Conservation (phyloP, 37 sponge, comb jelly and placozoan species). For the Amphimedon queenslandica region DNA sequence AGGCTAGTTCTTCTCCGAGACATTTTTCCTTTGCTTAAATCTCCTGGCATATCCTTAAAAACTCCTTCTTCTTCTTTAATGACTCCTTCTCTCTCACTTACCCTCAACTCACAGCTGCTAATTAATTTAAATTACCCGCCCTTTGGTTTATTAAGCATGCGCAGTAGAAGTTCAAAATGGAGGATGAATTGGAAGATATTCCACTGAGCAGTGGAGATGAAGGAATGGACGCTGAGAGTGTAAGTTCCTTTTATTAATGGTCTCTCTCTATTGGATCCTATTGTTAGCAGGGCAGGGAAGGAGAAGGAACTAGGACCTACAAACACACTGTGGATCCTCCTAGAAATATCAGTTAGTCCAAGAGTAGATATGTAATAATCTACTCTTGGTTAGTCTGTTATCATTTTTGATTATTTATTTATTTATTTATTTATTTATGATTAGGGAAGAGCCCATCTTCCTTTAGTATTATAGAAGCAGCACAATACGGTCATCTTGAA, state of each 20-base stretch:
- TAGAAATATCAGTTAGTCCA: neutral
- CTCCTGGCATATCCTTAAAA: too few species aligned
- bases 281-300: neutral
- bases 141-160: too few species aligned
- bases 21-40: too few species aligned
- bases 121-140: too few species aligned
- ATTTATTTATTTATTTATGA: neutral
- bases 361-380: neutral
- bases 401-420: too few species aligned
- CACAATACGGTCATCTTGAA: conserved; percentile 79
- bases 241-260: neutral
- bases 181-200: neutral
- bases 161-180: neutral
- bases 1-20: too few species aligned
- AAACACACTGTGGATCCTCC: conserved; percentile 1
- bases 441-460: conserved; percentile 32
- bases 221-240: neutral
- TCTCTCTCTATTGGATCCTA: neutral
- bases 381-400: too few species aligned
- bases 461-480: conserved; percentile 70
- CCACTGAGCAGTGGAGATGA: neutral
- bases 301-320: neutral
- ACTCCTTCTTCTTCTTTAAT: too few species aligned
- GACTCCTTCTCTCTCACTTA: too few species aligned
- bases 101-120: too few species aligned